phyloP scores from a whole-genome alignment of 2,888 invertebrate genomes.

The Elmis aenea region DNA sequence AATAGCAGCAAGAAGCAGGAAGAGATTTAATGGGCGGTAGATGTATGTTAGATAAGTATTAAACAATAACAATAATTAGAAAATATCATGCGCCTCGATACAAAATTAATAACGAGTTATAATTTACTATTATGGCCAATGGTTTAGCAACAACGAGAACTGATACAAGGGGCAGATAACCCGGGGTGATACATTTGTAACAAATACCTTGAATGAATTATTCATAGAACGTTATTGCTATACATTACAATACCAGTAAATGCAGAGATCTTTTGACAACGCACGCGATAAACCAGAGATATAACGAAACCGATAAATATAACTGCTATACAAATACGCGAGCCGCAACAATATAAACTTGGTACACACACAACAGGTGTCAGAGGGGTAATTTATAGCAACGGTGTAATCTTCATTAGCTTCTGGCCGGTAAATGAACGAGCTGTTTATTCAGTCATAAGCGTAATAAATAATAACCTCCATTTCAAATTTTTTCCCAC shows the following conservation, averaged over 20 bases:
- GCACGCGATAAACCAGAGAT: conserved; percentile 23
- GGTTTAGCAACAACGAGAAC: conserved; percentile 4
- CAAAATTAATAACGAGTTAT: conserved; percentile 13
- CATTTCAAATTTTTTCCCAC: conserved; percentile 12
- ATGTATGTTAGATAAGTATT: conserved; percentile 7
- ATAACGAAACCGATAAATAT: conserved; percentile 16
- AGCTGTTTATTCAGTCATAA: conserved; percentile 28
- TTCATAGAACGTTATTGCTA: conserved; percentile 24
- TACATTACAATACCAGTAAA: conserved; percentile 23
- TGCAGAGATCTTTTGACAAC: conserved; percentile 22
- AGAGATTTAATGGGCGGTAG: conserved; percentile 1
- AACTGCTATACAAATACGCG: conserved; percentile 7
- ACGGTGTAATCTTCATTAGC: conserved; percentile 32
- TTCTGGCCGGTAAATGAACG: conserved; percentile 27
- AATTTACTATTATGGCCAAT: conserved; percentile 8
- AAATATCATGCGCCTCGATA: conserved; percentile 15
- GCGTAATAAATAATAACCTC: conserved; percentile 27
- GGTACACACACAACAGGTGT: conserved; percentile 30
- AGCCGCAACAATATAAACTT: conserved; percentile 14
- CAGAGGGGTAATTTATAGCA: conserved; percentile 29
- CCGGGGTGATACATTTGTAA: conserved; percentile 27
- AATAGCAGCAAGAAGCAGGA: conserved; percentile 6
- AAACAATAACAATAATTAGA: conserved; percentile 18
- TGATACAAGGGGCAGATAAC: conserved; percentile 16
- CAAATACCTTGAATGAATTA: conserved; percentile 28